Evolutionary conservation across 92 coral and sea anemone species (phyloP), one percentile per base, ranked within the genome.

Genomic region (Epizoanthus stellaris): DNA sequence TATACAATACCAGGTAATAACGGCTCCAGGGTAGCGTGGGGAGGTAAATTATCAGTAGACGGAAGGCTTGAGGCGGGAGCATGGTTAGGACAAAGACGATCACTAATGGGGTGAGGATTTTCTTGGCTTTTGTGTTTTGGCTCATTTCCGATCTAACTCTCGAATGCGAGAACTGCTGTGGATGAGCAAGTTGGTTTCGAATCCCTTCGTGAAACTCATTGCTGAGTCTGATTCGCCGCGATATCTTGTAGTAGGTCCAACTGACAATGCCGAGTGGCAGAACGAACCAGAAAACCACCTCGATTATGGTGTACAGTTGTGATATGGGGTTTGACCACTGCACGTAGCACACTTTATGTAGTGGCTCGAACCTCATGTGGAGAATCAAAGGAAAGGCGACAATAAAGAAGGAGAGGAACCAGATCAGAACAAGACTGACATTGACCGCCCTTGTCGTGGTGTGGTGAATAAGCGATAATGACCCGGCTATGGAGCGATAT

Each of bases 401-500:
- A 14, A 72, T 45, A 1, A 49, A 25, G 49, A 72, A 72, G 36
- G 76, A 72, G 21, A 72, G 34, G 12, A 40, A 5, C 76, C 76
- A 72, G 76, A 72, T 45, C 16, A 72, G 19, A 43, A 11, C 59
- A 7, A 72, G 56, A 21, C 76, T 72, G 13, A 8, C 15, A 38
- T 43, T 49, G 56, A 72, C 34, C 16, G 59, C 38, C 6, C 58
- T 72, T 72, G 36, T 8, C 12, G 58, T 6, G 2, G 76, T 72
- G 57, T 49, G 9, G 59, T 43, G 76, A 72, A 49, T 39, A 0
- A 72, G 57, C 56, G 76, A 45, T 19, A 11, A 45, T 43, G 57
- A 45, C 16, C 57, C 58, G 14, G 76, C 76, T 42, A 72, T 72
- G 14, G 76, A 72, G 56, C 76, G 76, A 72, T 72, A 72, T 72